Base-by-base conservation (phyloP, 2,797 vertebrate genomes). In the Cirrhinus mrigala region DNA sequence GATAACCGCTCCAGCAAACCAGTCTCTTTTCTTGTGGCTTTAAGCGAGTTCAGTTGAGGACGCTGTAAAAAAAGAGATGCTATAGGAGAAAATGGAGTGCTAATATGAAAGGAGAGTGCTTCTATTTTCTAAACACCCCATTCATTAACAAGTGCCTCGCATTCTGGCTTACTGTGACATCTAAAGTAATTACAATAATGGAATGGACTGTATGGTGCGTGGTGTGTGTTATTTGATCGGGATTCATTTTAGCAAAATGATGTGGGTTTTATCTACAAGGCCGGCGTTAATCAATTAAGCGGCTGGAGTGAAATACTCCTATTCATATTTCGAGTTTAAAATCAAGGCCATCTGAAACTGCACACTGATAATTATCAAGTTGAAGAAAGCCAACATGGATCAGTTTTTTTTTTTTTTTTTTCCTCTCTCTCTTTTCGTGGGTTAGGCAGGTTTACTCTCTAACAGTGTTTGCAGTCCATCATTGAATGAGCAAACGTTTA, bases 151-250 rank as follows among this genome's bases (percentile, higher is more conserved):
- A 40, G 37, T 50, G 76, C 48, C 70, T 56, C 6, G 82, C 87
- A 62, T 83, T 85, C 71, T 83, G 87, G 69, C 80, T 84, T 83
- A 37, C 10, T 86, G 81, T 54, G 56, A 83, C 85, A 87, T 87
- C 83, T 73, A 60, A 88, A 88, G 89, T 88, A 88, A 88, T 89
- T 89, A 84, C 89, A 89, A 87, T 88, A 89, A 88, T 88, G 85
- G 80, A 88, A 89, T n/a, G 44, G 75, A 87, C 70, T 81, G 50
- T 82, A 85, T 86, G 77, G 69, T 82, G 84, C 80, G 68, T 60
- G 46, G 62, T 87, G 50, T 87, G 50, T 83, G 77, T 54, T 88
- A 85, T 88, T 85, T 88, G 79, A 85, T 69, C 48, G 9, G 74
- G 87, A 87, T 87, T 87, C 66, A 87, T 85, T 87, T 80, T 79